Percentiles rank a stretch among this genome's conserved stretches.
phyloP scores from a whole-genome alignment of 2,797 vertebrate genomes.

The Pangasius krempfi region DNA sequence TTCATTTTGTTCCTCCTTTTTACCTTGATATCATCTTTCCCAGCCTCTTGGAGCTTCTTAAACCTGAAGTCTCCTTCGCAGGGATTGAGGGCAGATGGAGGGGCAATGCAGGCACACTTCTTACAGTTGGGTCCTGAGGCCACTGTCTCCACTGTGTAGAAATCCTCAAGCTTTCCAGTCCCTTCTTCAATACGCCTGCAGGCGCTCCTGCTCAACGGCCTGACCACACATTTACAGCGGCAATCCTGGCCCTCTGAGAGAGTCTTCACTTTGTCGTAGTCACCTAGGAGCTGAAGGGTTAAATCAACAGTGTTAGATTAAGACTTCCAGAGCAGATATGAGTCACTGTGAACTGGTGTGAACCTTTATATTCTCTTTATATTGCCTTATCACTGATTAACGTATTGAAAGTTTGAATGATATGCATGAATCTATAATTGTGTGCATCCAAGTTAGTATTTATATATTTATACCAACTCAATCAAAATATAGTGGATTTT shows the following conservation, averaged over 20 bases:
- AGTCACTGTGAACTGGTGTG: background rate
- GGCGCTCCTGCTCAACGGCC: slow-evolving; percentile 84
- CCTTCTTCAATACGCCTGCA: slow-evolving; percentile 79
- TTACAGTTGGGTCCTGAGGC: slow-evolving; percentile 88
- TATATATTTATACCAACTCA: background rate
- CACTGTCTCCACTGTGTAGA: slow-evolving; percentile 91
- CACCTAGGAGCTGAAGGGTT: slow-evolving; percentile 81
- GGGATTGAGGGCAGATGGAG: slow-evolving; percentile 89
- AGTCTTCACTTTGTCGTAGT: slow-evolving; percentile 95
- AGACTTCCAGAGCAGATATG: background rate
- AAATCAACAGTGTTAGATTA: slow-evolving; percentile 7
- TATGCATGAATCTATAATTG: background rate
- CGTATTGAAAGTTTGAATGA: background rate
- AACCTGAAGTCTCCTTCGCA: slow-evolving; percentile 92
- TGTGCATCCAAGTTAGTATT: background rate
- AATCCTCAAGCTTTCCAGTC: slow-evolving; percentile 69
- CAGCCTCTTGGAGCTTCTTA: slow-evolving; percentile 86
- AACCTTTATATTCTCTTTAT: background rate
- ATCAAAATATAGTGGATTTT: background rate
- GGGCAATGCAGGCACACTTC: slow-evolving; percentile 88
- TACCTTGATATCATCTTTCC: slow-evolving; percentile 87
- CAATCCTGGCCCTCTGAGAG: slow-evolving; percentile 90
- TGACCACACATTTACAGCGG: slow-evolving; percentile 89
- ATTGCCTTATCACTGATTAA: background rate
- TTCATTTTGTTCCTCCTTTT: background rate